Evolutionary conservation across 30 jellyfish, hydroid and myxozoan genomes (phyloP).

Genomic region (Aurelia sp.): DNA sequence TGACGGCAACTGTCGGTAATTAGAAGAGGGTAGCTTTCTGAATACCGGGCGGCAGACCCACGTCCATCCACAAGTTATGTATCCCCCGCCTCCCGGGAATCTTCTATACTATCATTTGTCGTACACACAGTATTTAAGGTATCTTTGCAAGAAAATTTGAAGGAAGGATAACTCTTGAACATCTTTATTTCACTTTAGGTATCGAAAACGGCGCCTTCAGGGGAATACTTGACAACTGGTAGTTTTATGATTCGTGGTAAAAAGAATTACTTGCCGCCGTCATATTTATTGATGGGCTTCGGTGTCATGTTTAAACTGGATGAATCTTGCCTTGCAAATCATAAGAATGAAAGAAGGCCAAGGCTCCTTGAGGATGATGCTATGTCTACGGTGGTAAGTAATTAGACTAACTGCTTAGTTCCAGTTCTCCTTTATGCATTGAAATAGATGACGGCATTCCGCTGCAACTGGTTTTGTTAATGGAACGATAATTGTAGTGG

Average conservation of each 20-base stretch:
- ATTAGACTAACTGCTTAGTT: neutral
- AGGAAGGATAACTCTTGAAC: no score
- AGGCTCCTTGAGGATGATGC: constrained; percentile 48
- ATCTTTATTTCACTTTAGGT: constrained; percentile 56
- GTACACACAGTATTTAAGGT: no score
- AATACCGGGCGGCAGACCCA: no score
- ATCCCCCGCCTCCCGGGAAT: no score
- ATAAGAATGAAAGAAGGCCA: constrained; percentile 83
- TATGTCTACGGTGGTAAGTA: neutral
- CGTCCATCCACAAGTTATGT: no score
- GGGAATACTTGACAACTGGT: constrained; percentile 98
- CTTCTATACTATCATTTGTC: no score
- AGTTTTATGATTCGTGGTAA: constrained; percentile 99
- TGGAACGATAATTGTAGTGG: no score
- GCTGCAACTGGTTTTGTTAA: neutral
- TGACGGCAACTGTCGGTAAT: no score
- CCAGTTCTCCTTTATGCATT: neutral
- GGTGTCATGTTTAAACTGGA: constrained; percentile 94
- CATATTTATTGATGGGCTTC: constrained; percentile 93
- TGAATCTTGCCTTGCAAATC: constrained; percentile 79
- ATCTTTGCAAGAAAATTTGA: no score
- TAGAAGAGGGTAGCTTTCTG: no score
- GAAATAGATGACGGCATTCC: no score
- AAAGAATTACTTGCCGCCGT: constrained; percentile 95
- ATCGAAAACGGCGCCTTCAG: constrained; percentile 99